phyloP scores from a whole-genome alignment of 1,140 invertebrate species.

The Stenopsyche tienmushanensis region DNA sequence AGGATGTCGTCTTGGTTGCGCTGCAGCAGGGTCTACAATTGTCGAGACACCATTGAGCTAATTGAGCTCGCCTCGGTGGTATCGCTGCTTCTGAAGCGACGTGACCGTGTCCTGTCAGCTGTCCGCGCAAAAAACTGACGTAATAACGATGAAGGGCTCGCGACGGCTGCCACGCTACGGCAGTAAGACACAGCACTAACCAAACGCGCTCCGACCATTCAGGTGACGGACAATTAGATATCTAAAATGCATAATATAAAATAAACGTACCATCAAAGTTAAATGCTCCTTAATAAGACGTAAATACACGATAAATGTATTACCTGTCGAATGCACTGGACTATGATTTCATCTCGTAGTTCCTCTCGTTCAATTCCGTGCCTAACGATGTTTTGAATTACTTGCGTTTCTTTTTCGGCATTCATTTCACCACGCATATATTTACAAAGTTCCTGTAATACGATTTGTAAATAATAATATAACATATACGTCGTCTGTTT shows the following conservation, averaged over 20 bases:
- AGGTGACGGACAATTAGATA: constrained; percentile 80
- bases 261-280: background rate
- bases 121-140: constrained; percentile 49
- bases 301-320: background rate
- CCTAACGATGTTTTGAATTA: constrained; percentile 82
- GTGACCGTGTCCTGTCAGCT: constrained; percentile 39
- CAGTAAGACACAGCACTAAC: constrained; percentile 84
- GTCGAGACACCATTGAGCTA: constrained; percentile 92
- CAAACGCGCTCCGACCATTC: constrained; percentile 83
- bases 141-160: constrained; percentile 76
- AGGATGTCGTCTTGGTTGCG: constrained; percentile 77
- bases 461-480: background rate
- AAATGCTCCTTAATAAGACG: background rate
- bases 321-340: constrained; percentile 81
- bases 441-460: constrained; percentile 77
- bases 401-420: constrained; percentile 74
- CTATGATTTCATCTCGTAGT: constrained; percentile 83
- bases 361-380: constrained; percentile 87
- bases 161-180: constrained; percentile 90
- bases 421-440: constrained; percentile 85
- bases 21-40: constrained; percentile 87
- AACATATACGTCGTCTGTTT: background rate
- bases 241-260: constrained; percentile 47
- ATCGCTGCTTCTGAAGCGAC: background rate
- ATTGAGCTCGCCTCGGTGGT: constrained; percentile 58